Conservation (phyloP, 2,113 vertebrate species). For the Tachysurus vachellii region DNA sequence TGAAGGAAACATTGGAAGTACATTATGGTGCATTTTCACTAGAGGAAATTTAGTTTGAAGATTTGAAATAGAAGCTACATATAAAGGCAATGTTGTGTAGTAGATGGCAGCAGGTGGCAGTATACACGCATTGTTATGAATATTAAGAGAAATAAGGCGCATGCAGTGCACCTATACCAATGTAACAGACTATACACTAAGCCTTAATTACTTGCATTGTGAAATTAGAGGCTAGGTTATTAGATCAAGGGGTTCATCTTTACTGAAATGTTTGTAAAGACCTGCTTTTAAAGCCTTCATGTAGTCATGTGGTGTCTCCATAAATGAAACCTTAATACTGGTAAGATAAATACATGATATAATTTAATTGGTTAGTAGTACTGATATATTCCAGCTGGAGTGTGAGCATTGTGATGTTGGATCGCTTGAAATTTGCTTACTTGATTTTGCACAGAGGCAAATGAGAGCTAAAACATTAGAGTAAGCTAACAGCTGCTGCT, state of each 20-base stretch:
- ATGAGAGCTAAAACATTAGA: not conserved
- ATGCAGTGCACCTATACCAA: not conserved
- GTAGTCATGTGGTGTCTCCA: not conserved
- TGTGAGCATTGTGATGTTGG: too few relatives aligned
- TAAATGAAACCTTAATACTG: not conserved
- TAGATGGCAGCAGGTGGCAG: constrained; percentile 19
- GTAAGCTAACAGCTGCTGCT: not conserved
- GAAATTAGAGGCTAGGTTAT: not conserved
- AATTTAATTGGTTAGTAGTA: not conserved
- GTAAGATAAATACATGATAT: not conserved
- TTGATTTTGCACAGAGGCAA: not conserved
- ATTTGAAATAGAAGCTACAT: not conserved
- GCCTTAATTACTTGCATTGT: not conserved
- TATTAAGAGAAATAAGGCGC: not conserved
- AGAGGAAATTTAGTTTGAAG: not conserved
- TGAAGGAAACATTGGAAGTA: not conserved
- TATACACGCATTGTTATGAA: constrained; percentile 14
- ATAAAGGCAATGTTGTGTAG: not conserved
- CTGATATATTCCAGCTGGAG: not conserved
- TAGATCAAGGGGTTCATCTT: not conserved
- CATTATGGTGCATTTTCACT: not conserved
- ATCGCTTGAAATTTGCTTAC: not conserved
- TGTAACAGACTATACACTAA: not conserved
- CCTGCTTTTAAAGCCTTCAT: not conserved
- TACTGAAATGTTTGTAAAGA: not conserved